A percentile compares a stretch with the other conserved stretches of the same genome.
phyloP scores from a whole-genome alignment of 2,113 vertebrate species.

The Percina caprodes region DNA sequence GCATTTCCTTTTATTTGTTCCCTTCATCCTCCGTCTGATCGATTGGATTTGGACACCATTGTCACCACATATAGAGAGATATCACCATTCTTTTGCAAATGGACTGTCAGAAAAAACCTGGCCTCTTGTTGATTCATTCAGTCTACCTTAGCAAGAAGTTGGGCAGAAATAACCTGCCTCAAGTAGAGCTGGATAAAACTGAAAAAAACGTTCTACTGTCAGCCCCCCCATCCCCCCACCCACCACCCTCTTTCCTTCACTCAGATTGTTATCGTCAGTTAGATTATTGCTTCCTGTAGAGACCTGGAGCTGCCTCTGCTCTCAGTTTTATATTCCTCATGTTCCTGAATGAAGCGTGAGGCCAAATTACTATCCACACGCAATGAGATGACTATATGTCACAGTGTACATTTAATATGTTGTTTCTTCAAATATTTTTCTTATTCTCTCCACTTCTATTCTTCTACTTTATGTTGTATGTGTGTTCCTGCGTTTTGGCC shows the following conservation, averaged over 20 bases:
- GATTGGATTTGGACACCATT: slow-evolving; percentile 43
- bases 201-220: slow-evolving; percentile 44
- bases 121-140: slow-evolving; percentile 33
- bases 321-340: slow-evolving; percentile 57
- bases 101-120: slow-evolving; percentile 15
- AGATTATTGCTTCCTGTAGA: slow-evolving; percentile 80
- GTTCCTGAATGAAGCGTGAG: slow-evolving; percentile 46
- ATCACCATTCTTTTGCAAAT: slow-evolving; percentile 29
- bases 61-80: slow-evolving; percentile 24
- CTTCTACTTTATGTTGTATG: background rate
- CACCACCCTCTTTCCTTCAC: slow-evolving; percentile 53
- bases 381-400: slow-evolving; percentile 14
- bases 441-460: background rate
- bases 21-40: slow-evolving; percentile 54
- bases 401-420: background rate
- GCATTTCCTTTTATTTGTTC: slow-evolving; percentile 68
- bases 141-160: slow-evolving; percentile 31
- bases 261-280: slow-evolving; percentile 72
- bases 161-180: slow-evolving; percentile 50
- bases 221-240: slow-evolving; percentile 37
- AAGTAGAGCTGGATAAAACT: slow-evolving; percentile 44
- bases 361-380: slow-evolving; percentile 27
- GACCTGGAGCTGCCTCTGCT: slow-evolving; percentile 66
- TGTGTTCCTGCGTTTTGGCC: background rate
- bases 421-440: background rate